These are phyloP conservation scores for Drosophila navojoa DNA, from an alignment of 1,140 invertebrate species.

Conservation along the genomic window DNA sequence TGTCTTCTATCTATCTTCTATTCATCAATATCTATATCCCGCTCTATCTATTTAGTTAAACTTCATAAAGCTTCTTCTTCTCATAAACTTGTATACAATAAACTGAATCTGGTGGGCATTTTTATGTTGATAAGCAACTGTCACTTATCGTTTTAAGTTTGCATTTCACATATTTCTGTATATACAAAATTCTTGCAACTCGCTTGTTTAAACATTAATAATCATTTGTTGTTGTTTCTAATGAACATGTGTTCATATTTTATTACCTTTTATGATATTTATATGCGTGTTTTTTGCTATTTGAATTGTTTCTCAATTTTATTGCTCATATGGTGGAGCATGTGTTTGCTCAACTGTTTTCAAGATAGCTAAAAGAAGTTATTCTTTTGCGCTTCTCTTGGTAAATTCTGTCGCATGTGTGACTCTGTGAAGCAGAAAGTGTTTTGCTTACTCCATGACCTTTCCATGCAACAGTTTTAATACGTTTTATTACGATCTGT, in stretches of 20 bases:
- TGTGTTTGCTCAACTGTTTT: background rate
- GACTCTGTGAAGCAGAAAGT: background rate
- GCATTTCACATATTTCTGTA: too few relatives aligned
- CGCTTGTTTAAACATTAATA: too few relatives aligned
- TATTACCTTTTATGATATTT: background rate
- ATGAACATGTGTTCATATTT: background rate
- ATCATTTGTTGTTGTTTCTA: too few relatives aligned
- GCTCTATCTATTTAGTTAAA: too few relatives aligned
- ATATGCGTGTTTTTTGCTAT: background rate
- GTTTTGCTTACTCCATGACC: constrained; percentile 8
- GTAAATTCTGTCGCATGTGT: background rate
- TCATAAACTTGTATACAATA: too few relatives aligned
- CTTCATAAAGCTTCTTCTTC: too few relatives aligned
- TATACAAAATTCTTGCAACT: too few relatives aligned
- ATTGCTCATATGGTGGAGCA: background rate
- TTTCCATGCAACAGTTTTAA: constrained; percentile 16
- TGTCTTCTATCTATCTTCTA: too few relatives aligned
- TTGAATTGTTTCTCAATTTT: background rate
- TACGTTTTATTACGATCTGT: constrained; percentile 16
- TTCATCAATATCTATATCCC: too few relatives aligned
- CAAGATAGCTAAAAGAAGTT: background rate
- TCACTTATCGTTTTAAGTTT: too few relatives aligned
- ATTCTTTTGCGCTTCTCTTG: background rate
- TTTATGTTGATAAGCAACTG: too few relatives aligned
- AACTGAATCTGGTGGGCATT: too few relatives aligned